Conservation (phyloP, 2,113 vertebrate genomes). For the Nothobranchius kuhntae region DNA sequence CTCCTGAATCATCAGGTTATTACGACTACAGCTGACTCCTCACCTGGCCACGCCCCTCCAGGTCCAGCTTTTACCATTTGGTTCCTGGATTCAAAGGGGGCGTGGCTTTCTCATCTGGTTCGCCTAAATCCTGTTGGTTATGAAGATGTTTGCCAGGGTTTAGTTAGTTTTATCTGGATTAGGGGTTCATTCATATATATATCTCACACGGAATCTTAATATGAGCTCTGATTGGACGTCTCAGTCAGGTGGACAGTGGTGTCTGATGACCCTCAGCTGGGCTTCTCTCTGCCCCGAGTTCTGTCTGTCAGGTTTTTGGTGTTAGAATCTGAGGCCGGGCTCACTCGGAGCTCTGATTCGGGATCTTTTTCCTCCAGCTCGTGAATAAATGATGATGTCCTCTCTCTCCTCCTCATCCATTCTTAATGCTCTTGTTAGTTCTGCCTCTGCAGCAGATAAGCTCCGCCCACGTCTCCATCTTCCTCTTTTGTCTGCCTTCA, state of each 20-base stretch:
- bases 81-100: too few relatives aligned
- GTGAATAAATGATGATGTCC: slow-evolving; percentile 72
- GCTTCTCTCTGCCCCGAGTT: neutral
- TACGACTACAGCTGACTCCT: too few relatives aligned
- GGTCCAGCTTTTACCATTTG: too few relatives aligned
- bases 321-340: slow-evolving; percentile 1
- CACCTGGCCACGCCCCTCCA: too few relatives aligned
- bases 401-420: slow-evolving; percentile 67
- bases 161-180: too few relatives aligned
- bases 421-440: slow-evolving; percentile 53
- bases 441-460: slow-evolving; percentile 16
- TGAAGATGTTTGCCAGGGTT: too few relatives aligned
- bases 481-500: neutral
- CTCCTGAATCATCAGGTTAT: neutral
- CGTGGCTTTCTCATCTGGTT: too few relatives aligned
- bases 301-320: slow-evolving; percentile 1
- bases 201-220: too few relatives aligned
- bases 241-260: neutral
- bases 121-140: too few relatives aligned
- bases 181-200: too few relatives aligned
- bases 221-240: too few relatives aligned
- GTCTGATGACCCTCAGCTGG: neutral
- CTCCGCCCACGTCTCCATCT: slow-evolving; percentile 1
- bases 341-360: slow-evolving; percentile 46
- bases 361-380: slow-evolving; percentile 40